Conservation (phyloP, 2,888 invertebrate genomes). For the Lasioglossum villosulum region DNA sequence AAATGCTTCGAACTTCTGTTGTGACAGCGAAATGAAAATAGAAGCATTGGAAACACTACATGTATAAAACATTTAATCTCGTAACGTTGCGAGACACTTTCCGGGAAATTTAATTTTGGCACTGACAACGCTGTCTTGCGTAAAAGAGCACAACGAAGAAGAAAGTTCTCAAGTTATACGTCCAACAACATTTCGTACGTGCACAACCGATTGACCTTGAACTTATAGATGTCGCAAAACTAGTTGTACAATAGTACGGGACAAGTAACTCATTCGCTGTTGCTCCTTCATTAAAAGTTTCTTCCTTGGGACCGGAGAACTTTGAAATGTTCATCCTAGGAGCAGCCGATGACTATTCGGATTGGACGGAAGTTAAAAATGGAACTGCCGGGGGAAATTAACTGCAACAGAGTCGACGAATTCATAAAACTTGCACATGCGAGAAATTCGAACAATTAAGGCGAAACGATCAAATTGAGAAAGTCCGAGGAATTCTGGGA, state of each 20-base stretch:
- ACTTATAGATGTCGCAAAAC: neutral
- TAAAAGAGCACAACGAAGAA: neutral
- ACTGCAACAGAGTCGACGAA: neutral
- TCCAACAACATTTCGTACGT: neutral
- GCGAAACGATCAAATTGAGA: constrained; percentile 1
- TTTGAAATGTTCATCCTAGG: neutral
- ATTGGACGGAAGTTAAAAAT: neutral
- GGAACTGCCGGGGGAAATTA: neutral
- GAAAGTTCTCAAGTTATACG: neutral
- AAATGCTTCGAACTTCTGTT: neutral
- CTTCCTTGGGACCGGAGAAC: neutral
- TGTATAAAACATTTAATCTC: neutral
- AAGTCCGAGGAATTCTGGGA: neutral
- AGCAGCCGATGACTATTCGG: neutral
- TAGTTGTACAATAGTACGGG: neutral
- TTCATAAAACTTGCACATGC: neutral
- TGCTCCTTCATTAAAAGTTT: neutral
- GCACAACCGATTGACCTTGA: neutral
- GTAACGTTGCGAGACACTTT: neutral
- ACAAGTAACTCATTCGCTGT: neutral
- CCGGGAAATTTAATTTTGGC: neutral
- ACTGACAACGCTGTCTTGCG: neutral
- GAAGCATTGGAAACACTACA: neutral
- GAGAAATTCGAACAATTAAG: constrained; percentile 14
- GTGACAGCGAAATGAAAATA: neutral